Conservation (phyloP, 1,140 invertebrate species). For the Leptinotarsa lineolata region DNA sequence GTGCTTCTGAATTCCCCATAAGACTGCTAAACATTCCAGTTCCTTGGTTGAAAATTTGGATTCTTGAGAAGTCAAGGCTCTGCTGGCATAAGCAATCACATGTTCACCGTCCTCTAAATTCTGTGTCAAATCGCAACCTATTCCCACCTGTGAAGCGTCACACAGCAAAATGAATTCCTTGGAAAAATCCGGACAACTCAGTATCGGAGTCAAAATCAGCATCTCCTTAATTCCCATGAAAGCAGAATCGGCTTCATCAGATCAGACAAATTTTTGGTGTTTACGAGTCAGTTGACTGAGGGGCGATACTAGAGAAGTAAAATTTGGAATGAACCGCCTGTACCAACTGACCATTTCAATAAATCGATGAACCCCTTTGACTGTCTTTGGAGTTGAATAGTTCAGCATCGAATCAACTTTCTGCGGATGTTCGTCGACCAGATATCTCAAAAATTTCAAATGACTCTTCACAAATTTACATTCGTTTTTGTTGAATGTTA, state of each 20-base stretch:
- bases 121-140: conserved; percentile 49
- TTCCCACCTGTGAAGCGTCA: conserved; percentile 41
- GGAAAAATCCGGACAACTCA: conserved; percentile 30
- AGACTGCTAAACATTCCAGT: conserved; percentile 55
- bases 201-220: conserved; percentile 26
- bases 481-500: not conserved
- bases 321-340: conserved; percentile 53
- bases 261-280: conserved; percentile 29
- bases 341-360: conserved; percentile 53
- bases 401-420: conserved; percentile 45
- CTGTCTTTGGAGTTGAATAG: conserved; percentile 40
- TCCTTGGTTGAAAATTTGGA: conserved; percentile 51
- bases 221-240: conserved; percentile 20
- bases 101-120: conserved; percentile 34
- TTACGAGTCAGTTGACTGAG: conserved; percentile 49
- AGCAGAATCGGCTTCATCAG: conserved; percentile 11
- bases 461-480: not conserved
- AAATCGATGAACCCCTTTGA: conserved; percentile 46
- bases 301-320: conserved; percentile 50
- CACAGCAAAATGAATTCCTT: conserved; percentile 27
- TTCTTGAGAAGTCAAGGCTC: conserved; percentile 52
- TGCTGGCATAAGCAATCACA: conserved; percentile 55
- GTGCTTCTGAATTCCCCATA: conserved; percentile 54
- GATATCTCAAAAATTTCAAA: not conserved
- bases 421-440: conserved; percentile 6